phyloP scores from a whole-genome alignment of 2,888 invertebrate genomes.

The Lamproptera curius region DNA sequence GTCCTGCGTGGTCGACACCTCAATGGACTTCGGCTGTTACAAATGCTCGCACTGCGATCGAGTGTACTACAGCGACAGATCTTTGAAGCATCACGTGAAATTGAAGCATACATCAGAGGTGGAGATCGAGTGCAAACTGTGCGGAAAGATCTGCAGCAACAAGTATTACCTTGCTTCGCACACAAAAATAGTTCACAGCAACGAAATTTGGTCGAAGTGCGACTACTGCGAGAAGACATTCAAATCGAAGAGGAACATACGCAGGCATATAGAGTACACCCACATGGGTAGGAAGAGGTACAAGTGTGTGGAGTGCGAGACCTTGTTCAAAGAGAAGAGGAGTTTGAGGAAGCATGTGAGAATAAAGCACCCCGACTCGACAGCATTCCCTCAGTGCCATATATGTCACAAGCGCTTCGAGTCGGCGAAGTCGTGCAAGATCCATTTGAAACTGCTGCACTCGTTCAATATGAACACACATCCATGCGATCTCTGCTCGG shows the following conservation, averaged over 20 bases:
- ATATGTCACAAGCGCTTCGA: slow-evolving; percentile 61
- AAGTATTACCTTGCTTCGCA: slow-evolving; percentile 61
- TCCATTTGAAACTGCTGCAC: slow-evolving; percentile 56
- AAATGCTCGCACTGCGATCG: slow-evolving; percentile 51
- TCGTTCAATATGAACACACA: slow-evolving; percentile 59
- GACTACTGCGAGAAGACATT: slow-evolving; percentile 61
- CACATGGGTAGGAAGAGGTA: slow-evolving; percentile 60
- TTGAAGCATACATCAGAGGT: slow-evolving; percentile 55
- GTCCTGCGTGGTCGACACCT: slow-evolving; percentile 38
- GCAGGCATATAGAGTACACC: slow-evolving; percentile 58
- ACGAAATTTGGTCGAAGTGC: slow-evolving; percentile 51
- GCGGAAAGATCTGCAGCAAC: slow-evolving; percentile 55
- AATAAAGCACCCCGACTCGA: slow-evolving; percentile 54
- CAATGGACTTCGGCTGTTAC: slow-evolving; percentile 29
- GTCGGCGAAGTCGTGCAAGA: slow-evolving; percentile 63
- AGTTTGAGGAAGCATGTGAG: slow-evolving; percentile 60
- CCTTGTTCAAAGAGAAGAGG: slow-evolving; percentile 60
- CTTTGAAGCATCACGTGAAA: slow-evolving; percentile 58
- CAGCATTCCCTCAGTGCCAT: slow-evolving; percentile 57
- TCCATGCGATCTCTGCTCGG: slow-evolving; percentile 56
- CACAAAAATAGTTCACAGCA: slow-evolving; percentile 55
- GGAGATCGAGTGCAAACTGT: slow-evolving; percentile 46
- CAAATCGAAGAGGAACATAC: slow-evolving; percentile 58
- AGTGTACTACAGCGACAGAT: slow-evolving; percentile 55
- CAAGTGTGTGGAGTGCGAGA: slow-evolving; percentile 62